Evolutionary conservation across 2,888 invertebrate species (phyloP).

Genomic region (Drosophila ustulata): DNA sequence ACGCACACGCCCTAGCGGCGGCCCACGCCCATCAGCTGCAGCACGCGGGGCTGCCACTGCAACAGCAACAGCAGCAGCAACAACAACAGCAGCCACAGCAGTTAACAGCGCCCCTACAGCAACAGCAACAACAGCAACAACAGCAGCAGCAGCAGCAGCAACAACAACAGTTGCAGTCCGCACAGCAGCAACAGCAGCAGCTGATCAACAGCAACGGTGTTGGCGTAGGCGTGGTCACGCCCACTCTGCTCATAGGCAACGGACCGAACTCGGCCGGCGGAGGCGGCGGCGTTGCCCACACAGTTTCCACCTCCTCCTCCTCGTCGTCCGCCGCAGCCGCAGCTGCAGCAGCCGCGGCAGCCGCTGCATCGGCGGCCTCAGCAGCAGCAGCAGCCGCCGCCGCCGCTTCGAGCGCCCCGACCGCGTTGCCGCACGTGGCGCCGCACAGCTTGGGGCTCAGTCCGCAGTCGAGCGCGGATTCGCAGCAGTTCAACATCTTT

Average conservation of each 20-base stretch:
- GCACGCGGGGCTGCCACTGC: constrained; percentile 49
- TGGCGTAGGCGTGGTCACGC: constrained; percentile 60
- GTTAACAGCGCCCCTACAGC: constrained; percentile 50
- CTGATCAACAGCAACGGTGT: constrained; percentile 55
- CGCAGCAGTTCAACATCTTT: constrained; percentile 94
- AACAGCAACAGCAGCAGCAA: constrained; percentile 49
- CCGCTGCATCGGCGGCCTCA: constrained; percentile 58
- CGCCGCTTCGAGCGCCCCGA: constrained; percentile 21
- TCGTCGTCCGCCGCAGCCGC: constrained; percentile 57
- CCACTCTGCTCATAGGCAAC: constrained; percentile 82
- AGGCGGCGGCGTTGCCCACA: constrained; percentile 8
- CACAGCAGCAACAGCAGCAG: constrained; percentile 58
- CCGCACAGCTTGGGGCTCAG: constrained; percentile 84
- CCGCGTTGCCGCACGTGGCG: constrained; percentile 74
- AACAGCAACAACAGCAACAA: constrained; percentile 52
- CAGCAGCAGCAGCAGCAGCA: constrained; percentile 40
- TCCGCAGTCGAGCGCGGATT: constrained; percentile 85
- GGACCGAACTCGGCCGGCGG: constrained; percentile 81
- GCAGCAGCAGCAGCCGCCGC: constrained; percentile 69
- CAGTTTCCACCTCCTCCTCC: constrained; percentile 51
- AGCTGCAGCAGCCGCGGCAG: constrained; percentile 62
- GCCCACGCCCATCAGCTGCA: constrained; percentile 68
- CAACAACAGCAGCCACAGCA: constrained; percentile 49
- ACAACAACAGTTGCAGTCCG: constrained; percentile 48
- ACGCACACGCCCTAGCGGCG: constrained; percentile 61